phyloP scores from a whole-genome alignment of 1,140 invertebrate species.

The Pinna nobilis region DNA sequence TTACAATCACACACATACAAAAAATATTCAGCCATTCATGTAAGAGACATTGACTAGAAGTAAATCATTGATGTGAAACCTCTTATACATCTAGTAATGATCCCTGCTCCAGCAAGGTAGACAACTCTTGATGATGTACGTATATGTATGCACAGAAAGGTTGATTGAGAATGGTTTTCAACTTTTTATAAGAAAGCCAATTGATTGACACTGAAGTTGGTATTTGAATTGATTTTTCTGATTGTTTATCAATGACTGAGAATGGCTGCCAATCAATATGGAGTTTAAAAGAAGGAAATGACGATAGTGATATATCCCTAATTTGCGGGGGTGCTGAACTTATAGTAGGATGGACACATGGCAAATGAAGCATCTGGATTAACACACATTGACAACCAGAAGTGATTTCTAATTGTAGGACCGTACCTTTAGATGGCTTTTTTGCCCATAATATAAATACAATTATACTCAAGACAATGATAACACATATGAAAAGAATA shows the following conservation, averaged over 20 bases:
- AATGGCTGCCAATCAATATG: slow-evolving; percentile 10
- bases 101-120: too few species aligned
- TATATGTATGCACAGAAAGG: slow-evolving; percentile 18
- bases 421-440: not conserved
- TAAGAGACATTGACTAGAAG: too few species aligned
- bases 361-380: slow-evolving; percentile 8
- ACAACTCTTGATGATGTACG: not conserved
- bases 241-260: slow-evolving; percentile 5
- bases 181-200: not conserved
- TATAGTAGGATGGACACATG: slow-evolving; percentile 29
- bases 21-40: too few species aligned
- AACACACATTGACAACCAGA: slow-evolving; percentile 6
- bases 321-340: slow-evolving; percentile 4
- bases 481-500: not conserved
- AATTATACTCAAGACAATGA: not conserved
- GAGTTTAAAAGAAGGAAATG: slow-evolving; percentile 14
- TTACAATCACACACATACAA: too few species aligned
- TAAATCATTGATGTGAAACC: too few species aligned
- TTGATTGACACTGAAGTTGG: not conserved
- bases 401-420: slow-evolving; percentile 19
- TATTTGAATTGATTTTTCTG: not conserved
- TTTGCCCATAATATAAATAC: not conserved
- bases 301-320: not conserved
- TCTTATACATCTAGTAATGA: too few species aligned
- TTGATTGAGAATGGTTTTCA: slow-evolving; percentile 4